These are phyloP conservation scores for Hippopotamyrus pictus DNA, from an alignment of 2,797 vertebrate genomes.

Conservation along the genomic window DNA sequence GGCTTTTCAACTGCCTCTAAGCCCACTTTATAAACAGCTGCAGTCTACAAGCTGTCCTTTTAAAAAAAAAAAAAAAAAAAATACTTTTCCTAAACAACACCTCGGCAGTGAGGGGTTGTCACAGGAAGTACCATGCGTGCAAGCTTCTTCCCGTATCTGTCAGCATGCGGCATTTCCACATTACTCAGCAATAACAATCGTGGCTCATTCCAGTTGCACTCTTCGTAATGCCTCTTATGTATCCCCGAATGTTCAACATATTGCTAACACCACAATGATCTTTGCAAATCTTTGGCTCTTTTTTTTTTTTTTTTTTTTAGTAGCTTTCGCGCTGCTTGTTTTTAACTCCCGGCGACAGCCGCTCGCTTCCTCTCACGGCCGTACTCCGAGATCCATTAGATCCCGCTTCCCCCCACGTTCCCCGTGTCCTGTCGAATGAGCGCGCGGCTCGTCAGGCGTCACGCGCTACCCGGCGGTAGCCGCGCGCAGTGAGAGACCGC, in stretches of 20 bases:
- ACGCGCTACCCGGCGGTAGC: constrained; percentile 34
- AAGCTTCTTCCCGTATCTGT: constrained; percentile 32
- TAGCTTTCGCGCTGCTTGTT: constrained; percentile 57
- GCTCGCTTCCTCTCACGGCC: constrained; percentile 33
- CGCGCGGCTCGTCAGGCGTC: background rate
- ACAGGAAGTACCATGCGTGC: background rate
- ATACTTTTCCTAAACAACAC: constrained; percentile 16
- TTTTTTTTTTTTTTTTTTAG: background rate
- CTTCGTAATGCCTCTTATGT: constrained; percentile 39
- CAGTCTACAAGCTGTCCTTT: constrained; percentile 33
- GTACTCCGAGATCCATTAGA: constrained; percentile 58
- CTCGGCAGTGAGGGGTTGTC: background rate
- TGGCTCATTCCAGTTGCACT: constrained; percentile 21
- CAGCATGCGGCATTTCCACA: constrained; percentile 31
- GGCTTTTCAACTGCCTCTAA: background rate
- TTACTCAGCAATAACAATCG: constrained; percentile 32
- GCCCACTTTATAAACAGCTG: constrained; percentile 36
- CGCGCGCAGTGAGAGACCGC: constrained; percentile 52
- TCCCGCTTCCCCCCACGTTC: constrained; percentile 32
- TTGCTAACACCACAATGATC: constrained; percentile 58
- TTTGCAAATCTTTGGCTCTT: constrained; percentile 47
- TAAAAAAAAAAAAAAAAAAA: constrained; percentile 28
- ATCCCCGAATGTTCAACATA: constrained; percentile 52
- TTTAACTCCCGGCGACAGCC: constrained; percentile 32
- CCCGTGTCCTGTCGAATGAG: background rate